phyloP scores from a whole-genome alignment of 2,113 vertebrate species.

The Genyomyrus donnyi region DNA sequence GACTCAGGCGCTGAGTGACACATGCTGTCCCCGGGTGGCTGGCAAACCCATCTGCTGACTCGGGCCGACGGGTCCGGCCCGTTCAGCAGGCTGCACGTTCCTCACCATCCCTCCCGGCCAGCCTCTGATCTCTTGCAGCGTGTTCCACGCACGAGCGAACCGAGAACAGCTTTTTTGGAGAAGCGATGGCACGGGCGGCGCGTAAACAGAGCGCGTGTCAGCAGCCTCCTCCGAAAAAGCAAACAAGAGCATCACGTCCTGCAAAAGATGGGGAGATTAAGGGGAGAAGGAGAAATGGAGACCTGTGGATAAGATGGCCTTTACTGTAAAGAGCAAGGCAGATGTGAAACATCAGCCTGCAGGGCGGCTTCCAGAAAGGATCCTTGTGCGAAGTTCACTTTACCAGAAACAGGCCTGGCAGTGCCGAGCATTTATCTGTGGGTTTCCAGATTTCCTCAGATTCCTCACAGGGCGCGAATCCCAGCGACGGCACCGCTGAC shows the following conservation, averaged over 20 bases:
- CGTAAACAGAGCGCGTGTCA: neutral
- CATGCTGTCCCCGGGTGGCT: neutral
- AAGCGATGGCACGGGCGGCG: neutral
- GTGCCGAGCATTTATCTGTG: neutral
- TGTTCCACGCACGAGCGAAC: neutral
- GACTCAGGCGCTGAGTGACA: conserved; percentile 14
- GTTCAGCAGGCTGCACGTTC: neutral
- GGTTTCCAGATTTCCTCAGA: neutral
- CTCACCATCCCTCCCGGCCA: neutral
- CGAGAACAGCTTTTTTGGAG: neutral
- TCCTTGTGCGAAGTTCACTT: conserved; percentile 9
- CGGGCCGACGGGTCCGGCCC: neutral
- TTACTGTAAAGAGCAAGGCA: neutral
- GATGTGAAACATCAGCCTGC: neutral
- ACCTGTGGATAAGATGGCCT: neutral
- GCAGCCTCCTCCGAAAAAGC: neutral
- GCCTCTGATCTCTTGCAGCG: neutral
- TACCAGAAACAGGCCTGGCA: neutral
- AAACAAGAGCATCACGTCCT: neutral
- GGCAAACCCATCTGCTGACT: conserved; percentile 16
- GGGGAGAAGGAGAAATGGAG: no score
- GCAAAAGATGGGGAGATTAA: neutral
- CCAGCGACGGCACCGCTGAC: neutral
- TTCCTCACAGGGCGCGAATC: neutral
- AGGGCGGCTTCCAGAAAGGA: neutral